These are phyloP conservation scores for Microctonus aethiopoides DNA, from an alignment of 2,888 invertebrate species.

Conservation along the genomic window DNA sequence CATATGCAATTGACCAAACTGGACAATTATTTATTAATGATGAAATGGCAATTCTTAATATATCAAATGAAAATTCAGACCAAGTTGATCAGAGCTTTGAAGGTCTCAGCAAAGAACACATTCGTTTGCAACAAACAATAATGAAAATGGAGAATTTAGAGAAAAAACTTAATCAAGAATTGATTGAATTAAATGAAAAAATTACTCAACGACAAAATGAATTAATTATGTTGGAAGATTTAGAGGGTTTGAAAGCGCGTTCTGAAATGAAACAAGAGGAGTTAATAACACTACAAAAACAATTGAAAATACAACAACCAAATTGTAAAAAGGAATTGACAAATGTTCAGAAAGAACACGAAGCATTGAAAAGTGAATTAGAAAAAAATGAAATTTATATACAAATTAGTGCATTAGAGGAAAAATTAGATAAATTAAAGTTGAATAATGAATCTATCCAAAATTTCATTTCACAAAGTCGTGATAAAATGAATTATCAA, in stretches of 20 bases:
- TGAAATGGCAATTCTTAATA: conserved; percentile 69
- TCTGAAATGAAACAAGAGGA: conserved; percentile 71
- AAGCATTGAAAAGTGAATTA: conserved; percentile 70
- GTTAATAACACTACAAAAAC: conserved; percentile 69
- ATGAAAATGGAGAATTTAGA: conserved; percentile 67
- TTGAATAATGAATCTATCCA: conserved; percentile 76
- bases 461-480: conserved; percentile 76
- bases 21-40: conserved; percentile 68
- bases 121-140: conserved; percentile 65
- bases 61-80: conserved; percentile 59
- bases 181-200: conserved; percentile 77
- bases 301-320: conserved; percentile 68
- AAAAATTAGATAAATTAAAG: conserved; percentile 76
- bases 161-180: conserved; percentile 69
- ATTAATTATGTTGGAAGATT: conserved; percentile 72
- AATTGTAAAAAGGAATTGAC: conserved; percentile 69
- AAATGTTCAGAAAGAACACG: conserved; percentile 69
- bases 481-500: conserved; percentile 76
- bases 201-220: conserved; percentile 76
- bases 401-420: conserved; percentile 77
- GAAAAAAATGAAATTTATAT: conserved; percentile 79
- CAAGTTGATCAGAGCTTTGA: conserved; percentile 73
- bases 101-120: conserved; percentile 72
- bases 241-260: conserved; percentile 72
- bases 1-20: conserved; percentile 73